Conservation (phyloP, 2,888 invertebrate species). For the Synanthedon vespiformis region DNA sequence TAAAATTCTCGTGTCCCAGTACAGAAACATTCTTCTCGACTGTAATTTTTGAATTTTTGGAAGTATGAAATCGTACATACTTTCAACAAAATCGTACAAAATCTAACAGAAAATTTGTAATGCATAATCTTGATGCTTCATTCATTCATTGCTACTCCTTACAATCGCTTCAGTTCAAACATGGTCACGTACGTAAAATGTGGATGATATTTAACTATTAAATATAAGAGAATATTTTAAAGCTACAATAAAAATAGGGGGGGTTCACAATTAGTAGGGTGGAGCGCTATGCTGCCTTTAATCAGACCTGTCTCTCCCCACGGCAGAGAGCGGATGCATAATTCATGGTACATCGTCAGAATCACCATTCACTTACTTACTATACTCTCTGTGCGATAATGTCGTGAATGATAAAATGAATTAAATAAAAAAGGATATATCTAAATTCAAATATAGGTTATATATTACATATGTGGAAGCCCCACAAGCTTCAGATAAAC, state of each 20-base stretch:
- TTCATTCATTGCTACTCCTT: too few relatives aligned
- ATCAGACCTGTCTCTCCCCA: constrained; percentile 10
- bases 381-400: constrained; percentile 16
- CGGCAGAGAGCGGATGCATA: constrained; percentile 21
- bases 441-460: too few relatives aligned
- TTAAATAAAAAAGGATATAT: not conserved
- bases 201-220: not conserved
- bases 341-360: constrained; percentile 26
- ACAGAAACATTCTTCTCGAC: too few relatives aligned
- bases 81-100: too few relatives aligned
- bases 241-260: not conserved
- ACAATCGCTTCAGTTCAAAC: too few relatives aligned
- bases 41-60: too few relatives aligned
- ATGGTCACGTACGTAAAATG: not conserved
- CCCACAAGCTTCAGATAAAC: too few relatives aligned
- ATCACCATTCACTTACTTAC: constrained; percentile 17
- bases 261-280: not conserved
- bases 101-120: too few relatives aligned
- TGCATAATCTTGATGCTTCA: too few relatives aligned
- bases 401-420: constrained; percentile 7
- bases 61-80: too few relatives aligned
- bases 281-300: constrained; percentile 6
- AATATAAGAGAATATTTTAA: not conserved
- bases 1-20: too few relatives aligned
- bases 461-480: too few relatives aligned